Conservation (phyloP, 1,140 invertebrate species). For the Cyrtorhinus lividipennis region DNA sequence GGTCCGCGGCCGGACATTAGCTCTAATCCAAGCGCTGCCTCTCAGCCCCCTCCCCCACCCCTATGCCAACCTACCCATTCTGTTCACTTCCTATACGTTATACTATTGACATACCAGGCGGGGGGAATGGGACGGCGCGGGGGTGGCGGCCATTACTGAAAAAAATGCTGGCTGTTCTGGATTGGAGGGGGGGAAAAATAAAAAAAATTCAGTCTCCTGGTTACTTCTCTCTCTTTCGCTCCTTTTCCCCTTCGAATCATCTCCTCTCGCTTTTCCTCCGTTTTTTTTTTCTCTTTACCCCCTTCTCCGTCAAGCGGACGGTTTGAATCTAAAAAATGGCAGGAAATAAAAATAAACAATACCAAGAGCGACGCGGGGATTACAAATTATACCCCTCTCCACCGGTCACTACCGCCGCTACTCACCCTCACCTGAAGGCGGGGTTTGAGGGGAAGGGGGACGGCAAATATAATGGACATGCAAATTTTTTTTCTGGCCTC, state of each 20-base stretch:
- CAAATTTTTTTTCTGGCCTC: slow-evolving; percentile 11
- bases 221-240: slow-evolving; percentile 25
- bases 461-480: slow-evolving; percentile 27
- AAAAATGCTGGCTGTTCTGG: no score
- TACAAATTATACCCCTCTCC: slow-evolving; percentile 10
- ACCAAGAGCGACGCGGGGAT: slow-evolving; percentile 6
- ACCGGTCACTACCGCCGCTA: background rate
- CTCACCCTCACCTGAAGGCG: no score
- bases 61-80: slow-evolving; percentile 22
- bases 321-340: slow-evolving; percentile 13
- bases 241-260: background rate
- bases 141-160: slow-evolving; percentile 34
- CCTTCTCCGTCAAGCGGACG: slow-evolving; percentile 20
- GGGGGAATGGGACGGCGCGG: slow-evolving; percentile 23
- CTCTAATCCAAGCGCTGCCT: slow-evolving; percentile 5
- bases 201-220: slow-evolving; percentile 36
- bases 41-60: slow-evolving; percentile 22
- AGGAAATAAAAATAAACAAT: slow-evolving; percentile 15
- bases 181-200: no score
- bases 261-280: slow-evolving; percentile 27
- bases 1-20: background rate
- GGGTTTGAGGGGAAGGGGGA: slow-evolving; percentile 20
- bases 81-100: slow-evolving; percentile 15
- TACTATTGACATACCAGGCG: slow-evolving; percentile 26
- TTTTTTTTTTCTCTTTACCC: slow-evolving; percentile 20